Evolutionary conservation across 30 jellyfish, hydroid and myxozoan genomes (phyloP), one percentile per base, ranked within the genome.

Genomic region (Nemopilema nomurai): DNA sequence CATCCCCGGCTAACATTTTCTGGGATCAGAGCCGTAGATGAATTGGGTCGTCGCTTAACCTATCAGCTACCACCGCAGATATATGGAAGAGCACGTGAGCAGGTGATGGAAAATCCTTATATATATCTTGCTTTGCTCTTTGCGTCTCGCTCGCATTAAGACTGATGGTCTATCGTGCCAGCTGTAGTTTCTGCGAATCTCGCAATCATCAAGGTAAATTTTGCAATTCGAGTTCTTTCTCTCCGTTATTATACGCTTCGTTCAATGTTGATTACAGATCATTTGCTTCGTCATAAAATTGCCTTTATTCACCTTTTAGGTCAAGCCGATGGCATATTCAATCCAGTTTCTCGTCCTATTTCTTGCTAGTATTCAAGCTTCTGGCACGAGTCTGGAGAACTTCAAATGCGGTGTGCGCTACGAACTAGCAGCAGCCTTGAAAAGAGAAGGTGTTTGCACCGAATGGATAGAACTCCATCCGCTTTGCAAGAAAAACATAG

Each of bases 371-470:
- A 30, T 41, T 16, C 77, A 24, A 26, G 87, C 74, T 51, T 8
- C 68, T 20, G 23, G 49, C 1, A 50, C 51, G 1, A 62, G 69
- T 62, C 29, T 77, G 8, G 78, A 32, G 24, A 29, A 77, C 27
- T 77, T 24, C 87, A 77, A 77, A 22, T 77, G 87, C 33, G 87
- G 76, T 7, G 87, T 77, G 0, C 32, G 87, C 51, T 77, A 77
- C 22, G 87, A 77, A 67, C 68, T 77, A 9, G 87, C 87, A 26
- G 78, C 87, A 13, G 87, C 87, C 27, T 23, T 77, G 87, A 64
- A 31, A 51, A 62, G 69, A 28, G 87, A 77, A 66, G 87, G 69
- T 27, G 78, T 77, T 1, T 77, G 87, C 76, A 66, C n/a, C 9
- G 77, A 77, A 27, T 77, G 77, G 87, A 57, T 0, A 29, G 67